Evolutionary conservation across 2,888 invertebrate genomes (phyloP).

Genomic region (Anorthoa munda): DNA sequence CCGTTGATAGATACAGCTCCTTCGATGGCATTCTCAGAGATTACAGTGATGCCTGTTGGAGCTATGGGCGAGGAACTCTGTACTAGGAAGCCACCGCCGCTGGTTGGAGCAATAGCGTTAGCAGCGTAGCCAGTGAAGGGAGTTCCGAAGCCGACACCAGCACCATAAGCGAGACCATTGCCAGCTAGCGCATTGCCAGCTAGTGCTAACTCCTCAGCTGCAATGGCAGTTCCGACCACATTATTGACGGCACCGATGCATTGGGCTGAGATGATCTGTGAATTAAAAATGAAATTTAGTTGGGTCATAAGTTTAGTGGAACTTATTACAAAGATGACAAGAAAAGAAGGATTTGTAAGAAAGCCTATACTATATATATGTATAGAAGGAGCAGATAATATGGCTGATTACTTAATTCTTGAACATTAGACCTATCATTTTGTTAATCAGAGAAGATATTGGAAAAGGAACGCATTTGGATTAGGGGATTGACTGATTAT

Average conservation of each 20-base stretch:
- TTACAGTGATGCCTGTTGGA: conserved; percentile 72
- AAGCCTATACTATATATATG: no score
- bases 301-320: background rate
- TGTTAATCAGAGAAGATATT: no score
- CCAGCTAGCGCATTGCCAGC: background rate
- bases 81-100: conserved; percentile 66
- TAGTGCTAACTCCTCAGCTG: conserved; percentile 58
- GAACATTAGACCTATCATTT: no score
- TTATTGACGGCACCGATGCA: conserved; percentile 48
- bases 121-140: conserved; percentile 9
- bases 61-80: conserved; percentile 71
- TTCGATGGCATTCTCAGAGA: conserved; percentile 70
- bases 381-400: no score
- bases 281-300: background rate
- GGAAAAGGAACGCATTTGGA: no score
- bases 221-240: conserved; percentile 15
- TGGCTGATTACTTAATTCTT: no score
- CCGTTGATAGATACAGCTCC: conserved; percentile 66
- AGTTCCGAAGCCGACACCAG: conserved; percentile 24
- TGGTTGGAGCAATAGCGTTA: conserved; percentile 46
- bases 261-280: conserved; percentile 28
- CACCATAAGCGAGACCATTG: conserved; percentile 25
- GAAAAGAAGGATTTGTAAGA: no score
- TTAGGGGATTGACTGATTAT: no score
- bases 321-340: no score